phyloP scores from a whole-genome alignment of 2,113 vertebrate species.

The Myiopsitta monachus region DNA sequence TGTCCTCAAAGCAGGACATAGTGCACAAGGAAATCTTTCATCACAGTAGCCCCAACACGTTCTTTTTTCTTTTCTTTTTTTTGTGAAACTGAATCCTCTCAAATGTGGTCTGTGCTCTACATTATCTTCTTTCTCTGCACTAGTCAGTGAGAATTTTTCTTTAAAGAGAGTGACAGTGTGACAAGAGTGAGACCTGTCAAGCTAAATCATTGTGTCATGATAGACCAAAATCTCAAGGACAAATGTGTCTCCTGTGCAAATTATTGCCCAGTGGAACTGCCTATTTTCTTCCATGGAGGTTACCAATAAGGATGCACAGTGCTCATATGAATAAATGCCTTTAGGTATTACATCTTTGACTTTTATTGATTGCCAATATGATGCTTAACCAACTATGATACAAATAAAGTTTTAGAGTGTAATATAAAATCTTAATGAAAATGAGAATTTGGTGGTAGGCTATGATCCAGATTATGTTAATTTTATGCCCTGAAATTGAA shows the following conservation, averaged over 20 bases:
- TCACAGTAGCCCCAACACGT: neutral
- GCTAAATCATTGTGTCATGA: neutral
- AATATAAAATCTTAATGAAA: neutral
- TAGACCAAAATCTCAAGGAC: neutral
- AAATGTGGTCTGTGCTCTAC: neutral
- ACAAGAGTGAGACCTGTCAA: neutral
- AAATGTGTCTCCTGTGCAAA: neutral
- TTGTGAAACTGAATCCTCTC: neutral
- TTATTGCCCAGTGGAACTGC: neutral
- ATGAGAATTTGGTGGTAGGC: neutral
- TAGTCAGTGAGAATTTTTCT: neutral
- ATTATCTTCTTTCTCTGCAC: neutral
- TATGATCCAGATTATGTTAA: neutral
- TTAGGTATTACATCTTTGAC: neutral
- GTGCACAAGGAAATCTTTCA: neutral
- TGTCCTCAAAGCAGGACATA: neutral
- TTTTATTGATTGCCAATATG: neutral
- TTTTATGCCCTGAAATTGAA: neutral
- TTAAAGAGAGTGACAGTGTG: neutral
- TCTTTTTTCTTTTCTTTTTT: neutral
- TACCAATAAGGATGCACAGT: neutral
- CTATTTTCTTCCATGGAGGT: neutral
- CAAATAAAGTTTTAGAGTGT: neutral
- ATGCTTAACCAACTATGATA: neutral
- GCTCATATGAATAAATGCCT: neutral